Evolutionary conservation across 2,797 vertebrate genomes (phyloP), one percentile per base, ranked within the genome.

Genomic region (Brachymystax lenok): DNA sequence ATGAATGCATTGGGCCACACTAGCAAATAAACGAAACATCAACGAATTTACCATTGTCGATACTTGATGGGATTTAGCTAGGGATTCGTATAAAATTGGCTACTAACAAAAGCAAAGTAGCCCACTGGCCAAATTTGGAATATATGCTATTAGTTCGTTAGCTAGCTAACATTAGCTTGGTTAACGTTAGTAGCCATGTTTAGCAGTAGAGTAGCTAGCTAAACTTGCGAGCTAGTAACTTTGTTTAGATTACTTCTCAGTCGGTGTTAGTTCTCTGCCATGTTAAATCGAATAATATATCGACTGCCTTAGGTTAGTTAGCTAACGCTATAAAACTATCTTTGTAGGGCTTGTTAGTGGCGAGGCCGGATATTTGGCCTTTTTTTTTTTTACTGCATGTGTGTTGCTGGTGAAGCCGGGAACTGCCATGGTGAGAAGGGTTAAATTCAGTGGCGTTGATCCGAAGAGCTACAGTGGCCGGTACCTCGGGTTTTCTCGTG

Each of bases 391-490:
- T 69, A 33, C 74, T 81, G 85, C 88, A 86, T 86, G 82, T 86
- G 84, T 86, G 84, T 85, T 79, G 80, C 79, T 40, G 77, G 71
- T 52, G 56, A 72, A 69, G 83, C 74, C 81, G 21, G 79, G 73
- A 78, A 21, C 24, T 24, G 24, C 24, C 24, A 24, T 24, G 24
- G 0, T 24, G 24, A 24, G 24, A 24, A 24, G 24, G 24, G 24
- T 24, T 24, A 1, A 24, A 24, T 24, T 24, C 24, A 24, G 24
- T 24, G 24, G 24, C 24, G 24, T 24, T 24, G 24, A 24, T 24
- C 24, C 24, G 24, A 24, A 24, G 24, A 24, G 24, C 24, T 24
- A 24, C 24, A 24, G 24, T 24, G 24, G 24, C 24, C 24, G 24
- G 24, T 24, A 24, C 24, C 24, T 24, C 1, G 0, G 24, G 24